Evolutionary conservation across 2,113 vertebrate species (phyloP).

Genomic region (Python bivittatus): DNA sequence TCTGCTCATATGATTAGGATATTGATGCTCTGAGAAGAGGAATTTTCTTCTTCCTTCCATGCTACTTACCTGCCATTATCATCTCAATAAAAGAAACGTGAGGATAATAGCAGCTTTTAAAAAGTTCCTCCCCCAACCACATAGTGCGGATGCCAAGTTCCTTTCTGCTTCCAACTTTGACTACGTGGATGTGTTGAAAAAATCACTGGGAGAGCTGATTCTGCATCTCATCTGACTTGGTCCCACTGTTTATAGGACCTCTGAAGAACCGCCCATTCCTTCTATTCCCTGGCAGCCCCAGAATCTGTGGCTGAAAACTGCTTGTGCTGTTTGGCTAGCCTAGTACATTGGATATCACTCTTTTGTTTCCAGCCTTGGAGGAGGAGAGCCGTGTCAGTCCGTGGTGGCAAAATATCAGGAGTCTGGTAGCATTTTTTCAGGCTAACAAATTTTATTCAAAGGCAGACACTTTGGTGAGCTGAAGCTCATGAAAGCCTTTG

Average conservation of each 20-base stretch:
- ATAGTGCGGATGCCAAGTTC: neutral
- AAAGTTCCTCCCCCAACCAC: neutral
- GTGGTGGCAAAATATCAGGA: too few relatives aligned
- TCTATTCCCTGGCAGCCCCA: too few relatives aligned
- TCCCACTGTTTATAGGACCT: neutral
- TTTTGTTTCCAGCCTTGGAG: neutral
- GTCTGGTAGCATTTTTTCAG: too few relatives aligned
- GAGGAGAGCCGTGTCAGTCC: too few relatives aligned
- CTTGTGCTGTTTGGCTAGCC: neutral
- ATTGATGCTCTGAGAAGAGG: neutral
- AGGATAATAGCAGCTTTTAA: neutral
- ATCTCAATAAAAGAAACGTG: neutral
- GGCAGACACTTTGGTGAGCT: too few relatives aligned
- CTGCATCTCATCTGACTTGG: neutral
- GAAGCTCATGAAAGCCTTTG: too few relatives aligned
- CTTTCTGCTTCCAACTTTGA: neutral
- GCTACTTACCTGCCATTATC: neutral
- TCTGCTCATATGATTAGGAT: neutral
- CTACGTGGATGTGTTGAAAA: neutral
- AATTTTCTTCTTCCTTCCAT: neutral
- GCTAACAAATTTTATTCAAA: too few relatives aligned
- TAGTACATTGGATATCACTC: neutral
- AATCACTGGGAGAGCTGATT: neutral
- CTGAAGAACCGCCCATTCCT: neutral
- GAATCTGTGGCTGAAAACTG: neutral